Base-by-base conservation (phyloP, 2,888 invertebrate genomes). In the Nemotelus nigrinus region DNA sequence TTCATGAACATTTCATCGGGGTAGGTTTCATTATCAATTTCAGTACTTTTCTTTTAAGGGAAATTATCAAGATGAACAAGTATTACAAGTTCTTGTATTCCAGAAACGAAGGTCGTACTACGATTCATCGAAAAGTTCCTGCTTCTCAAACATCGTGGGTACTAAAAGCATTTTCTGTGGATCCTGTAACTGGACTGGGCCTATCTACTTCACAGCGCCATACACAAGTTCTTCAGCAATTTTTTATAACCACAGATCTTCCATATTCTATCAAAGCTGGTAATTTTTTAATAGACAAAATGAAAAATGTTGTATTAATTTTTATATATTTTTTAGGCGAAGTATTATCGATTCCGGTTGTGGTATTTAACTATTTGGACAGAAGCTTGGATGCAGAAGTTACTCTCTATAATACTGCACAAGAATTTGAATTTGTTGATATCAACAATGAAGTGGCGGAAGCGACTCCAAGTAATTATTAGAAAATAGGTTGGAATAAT, bases 241-340 rank as follows among this genome's bases (percentile, higher is more conserved):
- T 99, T 87, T 94, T 95, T 81, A 90, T 98, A 53, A 92, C 93
- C 2, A 90, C 97, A 41, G 95, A 96, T 85, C 88, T 98, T 60
- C 99, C 99, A 0, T 94, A 95, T 82, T 93, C 94, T 0, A 92
- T 99, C 4, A 94, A 96, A 82, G 90, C 93, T 79, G 97, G 96
- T 76, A 97, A 98, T 92, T 0, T 88, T 95, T 77, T 97, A 25
- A 74, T 57, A 10, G 47, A 83, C n/a, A 5, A 55, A 55, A 39
- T 25, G 2, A 71, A 71, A 55, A 44, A 43, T 43, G 43, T 68
- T 68, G 3, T 25, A 44, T 58, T 2, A 68, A 1, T 48, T 48
- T 47, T 8, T 25, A 47, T 48, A n/a, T 60, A 48, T 39, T 57
- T 72, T 81, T 2, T 6, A 86, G 97, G 96, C 47, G 99, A 99